These are phyloP conservation scores for Blastobasis adustella DNA, from an alignment of 2,888 invertebrate genomes.

Conservation along the genomic window DNA sequence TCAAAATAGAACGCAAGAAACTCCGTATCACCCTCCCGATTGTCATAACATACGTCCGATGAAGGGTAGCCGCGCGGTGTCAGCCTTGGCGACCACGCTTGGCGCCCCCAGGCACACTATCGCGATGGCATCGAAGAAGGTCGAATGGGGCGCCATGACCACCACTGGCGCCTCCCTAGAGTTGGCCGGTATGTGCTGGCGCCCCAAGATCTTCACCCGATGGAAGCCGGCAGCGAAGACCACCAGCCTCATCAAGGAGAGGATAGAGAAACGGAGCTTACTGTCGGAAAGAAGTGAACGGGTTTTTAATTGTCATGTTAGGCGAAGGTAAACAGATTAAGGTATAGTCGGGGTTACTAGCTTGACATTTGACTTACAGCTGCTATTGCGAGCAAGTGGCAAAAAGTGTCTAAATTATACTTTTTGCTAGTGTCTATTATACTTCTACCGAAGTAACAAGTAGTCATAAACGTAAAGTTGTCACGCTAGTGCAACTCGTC, in stretches of 20 bases:
- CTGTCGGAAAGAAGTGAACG: conserved; percentile 39
- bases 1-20: no score
- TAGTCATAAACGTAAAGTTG: no score
- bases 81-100: conserved; percentile 92
- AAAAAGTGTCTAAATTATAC: no score
- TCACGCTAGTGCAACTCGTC: no score
- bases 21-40: background rate
- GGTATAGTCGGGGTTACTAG: no score
- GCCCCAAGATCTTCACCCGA: conserved; percentile 84
- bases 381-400: no score
- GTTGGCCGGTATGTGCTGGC: conserved; percentile 56
- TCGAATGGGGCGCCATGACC: conserved; percentile 92
- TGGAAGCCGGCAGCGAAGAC: conserved; percentile 90
- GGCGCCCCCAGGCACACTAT: conserved; percentile 89
- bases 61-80: conserved; percentile 86
- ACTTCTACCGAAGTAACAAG: no score
- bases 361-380: no score
- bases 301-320: no score
- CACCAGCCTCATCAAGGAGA: conserved; percentile 82
- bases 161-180: conserved; percentile 87
- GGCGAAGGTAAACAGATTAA: no score
- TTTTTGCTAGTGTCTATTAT: no score
- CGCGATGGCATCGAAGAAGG: conserved; percentile 91
- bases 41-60: conserved; percentile 87
- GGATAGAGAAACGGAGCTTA: conserved; percentile 78